Evolutionary conservation across 2,797 vertebrate species (phyloP).

Genomic region (Betta splendens): DNA sequence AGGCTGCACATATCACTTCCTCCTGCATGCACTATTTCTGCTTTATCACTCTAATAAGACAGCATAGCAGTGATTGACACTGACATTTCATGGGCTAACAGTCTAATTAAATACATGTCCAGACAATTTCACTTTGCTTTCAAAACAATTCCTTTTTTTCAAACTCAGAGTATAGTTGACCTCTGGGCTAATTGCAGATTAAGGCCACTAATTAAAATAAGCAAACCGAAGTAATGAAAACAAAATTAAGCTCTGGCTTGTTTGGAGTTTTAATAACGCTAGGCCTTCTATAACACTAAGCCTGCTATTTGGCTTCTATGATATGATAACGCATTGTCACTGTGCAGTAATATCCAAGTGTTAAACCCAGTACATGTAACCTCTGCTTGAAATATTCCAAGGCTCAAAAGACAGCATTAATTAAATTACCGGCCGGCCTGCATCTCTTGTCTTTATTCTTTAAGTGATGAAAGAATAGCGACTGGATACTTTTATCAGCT

Average conservation of each 20-base stretch:
- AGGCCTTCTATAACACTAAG: slow-evolving; percentile 45
- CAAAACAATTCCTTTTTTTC: slow-evolving; percentile 74
- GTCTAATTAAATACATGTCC: slow-evolving; percentile 78
- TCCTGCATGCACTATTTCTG: slow-evolving; percentile 29
- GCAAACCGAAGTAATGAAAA: slow-evolving; percentile 78
- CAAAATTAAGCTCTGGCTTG: slow-evolving; percentile 67
- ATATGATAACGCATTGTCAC: slow-evolving; percentile 51
- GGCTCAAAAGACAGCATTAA: slow-evolving; percentile 49
- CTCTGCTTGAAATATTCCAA: slow-evolving; percentile 34
- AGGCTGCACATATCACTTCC: slow-evolving; percentile 48
- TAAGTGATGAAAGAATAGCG: slow-evolving; percentile 45
- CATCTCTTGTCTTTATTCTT: slow-evolving; percentile 42
- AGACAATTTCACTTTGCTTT: slow-evolving; percentile 72
- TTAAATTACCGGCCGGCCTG: slow-evolving; percentile 49
- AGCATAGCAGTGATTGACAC: slow-evolving; percentile 60
- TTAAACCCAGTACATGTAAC: slow-evolving; percentile 37
- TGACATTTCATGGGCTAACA: slow-evolving; percentile 79
- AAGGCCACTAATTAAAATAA: slow-evolving; percentile 83
- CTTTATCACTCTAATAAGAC: slow-evolving; percentile 54
- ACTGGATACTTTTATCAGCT: slow-evolving; percentile 57
- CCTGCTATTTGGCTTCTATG: slow-evolving; percentile 60
- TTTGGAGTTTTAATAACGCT: slow-evolving; percentile 72
- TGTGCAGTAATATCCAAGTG: slow-evolving; percentile 17
- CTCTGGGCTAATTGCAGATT: slow-evolving; percentile 84
- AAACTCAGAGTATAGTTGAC: slow-evolving; percentile 75